Evolutionary conservation across 2,113 vertebrate species (phyloP), one percentile per base, ranked within the genome.

Genomic region (Sapajus apella): DNA sequence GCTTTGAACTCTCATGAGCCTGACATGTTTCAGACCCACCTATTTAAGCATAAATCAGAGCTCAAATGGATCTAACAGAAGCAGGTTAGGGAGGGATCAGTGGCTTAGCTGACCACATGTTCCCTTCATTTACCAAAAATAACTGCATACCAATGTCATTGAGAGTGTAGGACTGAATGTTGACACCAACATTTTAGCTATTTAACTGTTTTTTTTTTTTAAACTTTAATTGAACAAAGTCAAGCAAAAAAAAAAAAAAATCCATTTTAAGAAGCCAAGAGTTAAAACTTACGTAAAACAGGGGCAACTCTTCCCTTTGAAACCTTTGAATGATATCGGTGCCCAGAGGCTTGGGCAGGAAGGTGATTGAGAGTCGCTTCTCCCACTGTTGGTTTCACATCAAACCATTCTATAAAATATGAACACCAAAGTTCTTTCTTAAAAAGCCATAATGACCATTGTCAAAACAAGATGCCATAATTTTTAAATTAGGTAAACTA

Each of bases 351-450:
- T 55, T 77, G n/a, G 43, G 82, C 35, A 37, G 96, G 94, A 80
- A 89, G 94, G 12, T 77, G 89, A 94, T 97, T 90, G 3, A 98
- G 90, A 56, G 97, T 98, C 52, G 50, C 66, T 90, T 98, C 98
- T 93, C 98, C 98, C 86, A 98, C 35, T 9, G 97, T 98, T 72
- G 98, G 97, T 91, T 98, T 99, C 73, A 98, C 82, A 40, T 98
- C 96, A 98, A 99, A 99, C 75, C 98, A 90, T 75, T 95, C 99
- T 99, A 94, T 43, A 87, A 97, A 97, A 94, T 30, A 80, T 4
- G 81, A 95, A 94, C n/a, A 97, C 35, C 50, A 58, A 70, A 79
- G 14, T 27, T 23, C 10, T 32, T 37, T 43, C 12, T 95, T 84
- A 55, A 50, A 95, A 96, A 45, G n/a, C 79, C 6, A 79, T 5